Base-by-base conservation (phyloP, 2,888 invertebrate genomes). In the Archips crataeganus region DNA sequence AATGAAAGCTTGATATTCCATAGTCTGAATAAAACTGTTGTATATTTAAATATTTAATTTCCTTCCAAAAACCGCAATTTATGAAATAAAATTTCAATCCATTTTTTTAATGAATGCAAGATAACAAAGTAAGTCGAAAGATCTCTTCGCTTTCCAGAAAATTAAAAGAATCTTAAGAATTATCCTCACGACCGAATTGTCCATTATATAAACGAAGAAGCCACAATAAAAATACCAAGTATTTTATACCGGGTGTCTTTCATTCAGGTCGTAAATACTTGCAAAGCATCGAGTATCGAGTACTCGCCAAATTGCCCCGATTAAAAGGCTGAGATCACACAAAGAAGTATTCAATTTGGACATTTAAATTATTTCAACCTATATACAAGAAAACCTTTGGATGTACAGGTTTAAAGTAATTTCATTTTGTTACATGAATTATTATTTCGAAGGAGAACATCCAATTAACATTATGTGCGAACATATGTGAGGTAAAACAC, bases 261-360 rank as follows among this genome's bases (percentile, higher is more conserved):
- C 57, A 61, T 70, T 45, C 51, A 15, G 51, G 3, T 4, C 34
- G 15, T 15, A 64, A 47, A 65, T 51, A 65, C 64, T 47, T 63
- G 66, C 63, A 62, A 62, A 66, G 32, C 66, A 65, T 11, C 15
- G 47, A 66, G 34, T 67, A 54, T 63, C 62, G 54, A 34, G 11
- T 64, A 2, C 45, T 51, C 6, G 42, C 51, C 62, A 71, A 67
- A 73, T 63, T 75, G 71, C 54, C 23, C 11, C 23, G 72, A 9
- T 64, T 39, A 57, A 68, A 73, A 70, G 64, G 49, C 51, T 60
- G 72, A 71, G 79, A 85, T 83, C 73, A 79, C 80, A 89, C 89
- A 90, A 91, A 89, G 82, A 87, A 81, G 77, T 80, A 79, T 83
- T 84, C 85, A 81, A 82, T 85, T 84, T 32, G 61, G 15, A 34